Percentiles rank a stretch among this genome's conserved stretches.
Evolutionary conservation across 1,140 invertebrate genomes (phyloP).

Genomic region (Whitmania pigra): DNA sequence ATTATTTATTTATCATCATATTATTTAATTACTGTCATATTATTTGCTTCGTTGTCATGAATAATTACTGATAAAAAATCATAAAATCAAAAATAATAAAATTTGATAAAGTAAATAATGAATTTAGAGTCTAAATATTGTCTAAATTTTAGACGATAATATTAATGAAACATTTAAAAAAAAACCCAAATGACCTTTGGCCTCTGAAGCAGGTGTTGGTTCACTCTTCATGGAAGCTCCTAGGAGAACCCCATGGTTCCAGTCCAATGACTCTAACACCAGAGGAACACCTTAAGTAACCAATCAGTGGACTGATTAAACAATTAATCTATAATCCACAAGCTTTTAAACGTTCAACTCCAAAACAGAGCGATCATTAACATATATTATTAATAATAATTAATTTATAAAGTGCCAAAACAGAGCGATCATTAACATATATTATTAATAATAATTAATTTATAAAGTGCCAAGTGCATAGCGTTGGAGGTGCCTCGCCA

Average conservation of each 20-base stretch:
- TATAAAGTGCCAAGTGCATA: too few species aligned
- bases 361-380: background rate
- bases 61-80: background rate
- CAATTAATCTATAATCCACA: background rate
- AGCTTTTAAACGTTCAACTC: background rate
- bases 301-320: background rate
- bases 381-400: background rate
- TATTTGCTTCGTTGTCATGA: conserved; percentile 46
- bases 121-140: too few species aligned
- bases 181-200: conserved; percentile 53
- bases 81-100: background rate
- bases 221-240: conserved; percentile 89
- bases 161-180: background rate
- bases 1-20: background rate
- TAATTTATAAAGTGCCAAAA: too few species aligned
- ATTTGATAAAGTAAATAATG: too few species aligned
- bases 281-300: conserved; percentile 65
- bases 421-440: too few species aligned
- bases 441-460: too few species aligned
- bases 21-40: too few species aligned
- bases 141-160: too few species aligned
- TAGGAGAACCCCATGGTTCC: conserved; percentile 91
- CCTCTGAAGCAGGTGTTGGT: conserved; percentile 91
- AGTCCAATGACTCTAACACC: conserved; percentile 78
- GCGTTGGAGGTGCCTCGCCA: too few species aligned